phyloP scores from a whole-genome alignment of 2,797 vertebrate species.

The Molossus alvarezi region DNA sequence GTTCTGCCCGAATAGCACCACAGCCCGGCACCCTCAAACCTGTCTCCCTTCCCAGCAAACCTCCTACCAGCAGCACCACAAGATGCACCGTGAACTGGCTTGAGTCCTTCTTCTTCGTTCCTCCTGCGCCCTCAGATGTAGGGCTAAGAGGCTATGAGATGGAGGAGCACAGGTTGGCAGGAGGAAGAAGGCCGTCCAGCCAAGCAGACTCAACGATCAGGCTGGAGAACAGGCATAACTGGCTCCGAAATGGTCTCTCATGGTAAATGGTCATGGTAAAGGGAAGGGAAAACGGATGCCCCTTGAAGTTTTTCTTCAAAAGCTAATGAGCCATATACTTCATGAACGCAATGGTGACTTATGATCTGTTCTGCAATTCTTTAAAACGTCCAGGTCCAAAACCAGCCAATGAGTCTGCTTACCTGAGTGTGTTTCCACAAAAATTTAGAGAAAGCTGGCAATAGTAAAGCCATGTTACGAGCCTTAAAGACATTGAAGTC shows the following conservation, averaged over 20 bases:
- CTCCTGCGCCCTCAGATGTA: not conserved
- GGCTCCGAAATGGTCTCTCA: conserved; percentile 37
- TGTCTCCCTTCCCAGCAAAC: conserved; percentile 14
- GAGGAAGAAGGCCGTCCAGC: conserved; percentile 10
- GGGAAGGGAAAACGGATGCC: conserved; percentile 61
- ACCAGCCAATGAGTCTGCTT: not conserved
- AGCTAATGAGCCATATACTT: conserved; percentile 63
- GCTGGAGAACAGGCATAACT: conserved; percentile 41
- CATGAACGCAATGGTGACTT: conserved; percentile 57
- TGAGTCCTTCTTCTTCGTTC: not conserved
- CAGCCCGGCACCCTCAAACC: not conserved
- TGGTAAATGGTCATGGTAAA: not conserved
- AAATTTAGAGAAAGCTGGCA: not conserved
- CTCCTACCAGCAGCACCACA: not conserved
- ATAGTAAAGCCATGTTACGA: not conserved
- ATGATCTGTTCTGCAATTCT: conserved; percentile 33
- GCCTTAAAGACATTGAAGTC: not conserved
- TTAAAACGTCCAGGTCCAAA: conserved; percentile 23
- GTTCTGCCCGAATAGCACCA: not conserved
- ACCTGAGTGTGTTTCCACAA: not conserved
- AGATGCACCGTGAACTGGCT: not conserved
- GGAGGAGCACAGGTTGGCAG: not conserved
- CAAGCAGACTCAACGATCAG: not conserved
- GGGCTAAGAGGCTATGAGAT: conserved; percentile 12
- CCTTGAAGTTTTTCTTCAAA: conserved; percentile 68